These are phyloP conservation scores for Drosophila melanogaster DNA, from an alignment of 1,140 invertebrate genomes.

Conservation along the genomic window Release_6_plus_ISO1_MT NT_037436.4:16476001-16476500, in stretches of 20 bases:
- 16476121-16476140: conserved; percentile 46
- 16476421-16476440: conserved; percentile 28
- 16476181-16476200: conserved; percentile 11
- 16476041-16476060: conserved; percentile 17
- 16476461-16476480: conserved; percentile 3
- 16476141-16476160: conserved; percentile 47
- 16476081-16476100: conserved; percentile 72
- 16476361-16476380: conserved; percentile 26
- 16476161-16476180: conserved; percentile 1
- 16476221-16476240: conserved; percentile 77
- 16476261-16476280: conserved; percentile 70
- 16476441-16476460: conserved; percentile 13
- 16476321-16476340: conserved; percentile 2
- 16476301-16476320: conserved; percentile 29
- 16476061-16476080: conserved; percentile 41
- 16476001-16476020: not conserved
- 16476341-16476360: conserved; percentile 73
- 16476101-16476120: conserved; percentile 71
- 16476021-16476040: conserved; percentile 13
- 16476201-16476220: conserved; percentile 77
- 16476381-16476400: conserved; percentile 21
- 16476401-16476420: conserved; percentile 62
- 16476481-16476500: conserved; percentile 74
- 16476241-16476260: conserved; percentile 55
- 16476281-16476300: conserved; percentile 77